Conservation (phyloP, 2,888 invertebrate species). For the Actias luna region DNA sequence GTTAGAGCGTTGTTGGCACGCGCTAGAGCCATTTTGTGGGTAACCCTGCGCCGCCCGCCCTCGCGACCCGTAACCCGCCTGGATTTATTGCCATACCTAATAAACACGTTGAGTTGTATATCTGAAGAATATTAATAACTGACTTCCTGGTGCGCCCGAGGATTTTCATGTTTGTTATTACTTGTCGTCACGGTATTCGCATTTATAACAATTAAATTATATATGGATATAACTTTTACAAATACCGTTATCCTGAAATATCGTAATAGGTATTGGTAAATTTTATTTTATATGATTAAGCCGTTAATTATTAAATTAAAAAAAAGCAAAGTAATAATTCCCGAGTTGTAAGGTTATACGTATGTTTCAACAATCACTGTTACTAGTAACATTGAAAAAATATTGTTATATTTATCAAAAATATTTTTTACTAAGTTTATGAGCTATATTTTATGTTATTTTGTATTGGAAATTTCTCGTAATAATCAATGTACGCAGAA, state of each 20-base stretch:
- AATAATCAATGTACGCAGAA: constrained; percentile 41
- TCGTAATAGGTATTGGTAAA: not conserved
- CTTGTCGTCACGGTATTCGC: constrained; percentile 50
- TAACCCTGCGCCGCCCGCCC: constrained; percentile 45
- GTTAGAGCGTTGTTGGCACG: constrained; percentile 69
- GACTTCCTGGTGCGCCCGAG: constrained; percentile 55
- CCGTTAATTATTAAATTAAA: not conserved
- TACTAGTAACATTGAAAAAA: not conserved
- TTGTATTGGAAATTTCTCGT: constrained; percentile 40
- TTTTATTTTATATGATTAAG: not conserved
- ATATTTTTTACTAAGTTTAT: constrained; percentile 35
- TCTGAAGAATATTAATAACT: constrained; percentile 76
- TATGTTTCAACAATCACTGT: not conserved
- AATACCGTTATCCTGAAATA: not conserved
- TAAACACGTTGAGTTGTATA: constrained; percentile 71
- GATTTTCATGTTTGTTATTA: constrained; percentile 62
- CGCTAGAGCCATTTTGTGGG: constrained; percentile 66
- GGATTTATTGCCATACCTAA: constrained; percentile 69
- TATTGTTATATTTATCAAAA: not conserved
- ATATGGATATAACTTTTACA: constrained; percentile 28
- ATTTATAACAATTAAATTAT: constrained; percentile 42
- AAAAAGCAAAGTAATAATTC: not conserved
- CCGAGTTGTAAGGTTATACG: not conserved
- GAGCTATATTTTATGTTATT: constrained; percentile 41
- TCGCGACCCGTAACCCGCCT: constrained; percentile 33